Evolutionary conservation across 2,113 vertebrate genomes (phyloP).

Genomic region (Mus musculus): GRCm39 chr3:108213501-108214000

Average conservation of each 20-base stretch:
- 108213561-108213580: background rate
- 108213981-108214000: slow-evolving; percentile 74
- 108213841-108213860: background rate
- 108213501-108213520: slow-evolving; percentile 47
- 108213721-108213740: slow-evolving; percentile 13
- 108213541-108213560: slow-evolving; percentile 18
- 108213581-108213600: slow-evolving; percentile 12
- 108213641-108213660: slow-evolving; percentile 38
- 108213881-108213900: slow-evolving; percentile 46
- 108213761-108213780: background rate
- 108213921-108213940: slow-evolving; percentile 9
- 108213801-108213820: background rate
- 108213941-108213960: slow-evolving; percentile 42
- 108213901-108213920: slow-evolving; percentile 17
- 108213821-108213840: background rate
- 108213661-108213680: slow-evolving; percentile 48
- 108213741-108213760: background rate
- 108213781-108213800: background rate
- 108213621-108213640: slow-evolving; percentile 48
- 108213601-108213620: slow-evolving; percentile 48
- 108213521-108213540: slow-evolving; percentile 7
- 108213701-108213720: background rate
- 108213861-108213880: slow-evolving; percentile 38
- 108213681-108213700: slow-evolving; percentile 63
- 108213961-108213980: slow-evolving; percentile 37